A percentile compares a stretch with the other conserved stretches of the same genome.
phyloP scores from a whole-genome alignment of 1,140 invertebrate genomes.

The Diprion similis region DNA sequence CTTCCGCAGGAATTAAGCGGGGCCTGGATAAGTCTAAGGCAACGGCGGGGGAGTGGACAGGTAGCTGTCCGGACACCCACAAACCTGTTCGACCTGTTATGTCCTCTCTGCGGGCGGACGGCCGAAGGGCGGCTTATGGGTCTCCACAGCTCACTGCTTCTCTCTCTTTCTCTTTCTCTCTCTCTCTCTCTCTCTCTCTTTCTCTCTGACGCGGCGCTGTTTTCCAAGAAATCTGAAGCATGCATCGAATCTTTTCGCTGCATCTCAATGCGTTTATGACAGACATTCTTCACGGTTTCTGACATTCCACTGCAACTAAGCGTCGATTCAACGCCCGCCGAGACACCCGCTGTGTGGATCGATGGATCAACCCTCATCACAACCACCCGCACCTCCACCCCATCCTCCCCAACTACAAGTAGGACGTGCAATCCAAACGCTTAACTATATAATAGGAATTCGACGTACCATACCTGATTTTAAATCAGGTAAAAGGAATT shows the following conservation, averaged over 20 bases:
- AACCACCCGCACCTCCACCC: no score
- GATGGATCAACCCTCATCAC: not conserved
- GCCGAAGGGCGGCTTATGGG: constrained; percentile 36
- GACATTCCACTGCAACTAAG: not conserved
- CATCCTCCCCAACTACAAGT: not conserved
- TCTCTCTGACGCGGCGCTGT: not conserved
- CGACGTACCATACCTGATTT: no score
- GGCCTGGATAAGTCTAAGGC: constrained; percentile 17
- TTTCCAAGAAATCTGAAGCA: constrained; percentile 6
- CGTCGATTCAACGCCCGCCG: not conserved
- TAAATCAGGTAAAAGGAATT: no score
- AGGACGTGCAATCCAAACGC: not conserved
- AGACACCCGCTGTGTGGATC: not conserved
- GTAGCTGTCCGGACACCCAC: constrained; percentile 56
- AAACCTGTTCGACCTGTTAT: constrained; percentile 61
- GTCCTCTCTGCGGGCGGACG: constrained; percentile 33
- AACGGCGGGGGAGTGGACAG: constrained; percentile 46
- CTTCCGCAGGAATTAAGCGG: constrained; percentile 42
- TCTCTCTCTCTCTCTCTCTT: not conserved
- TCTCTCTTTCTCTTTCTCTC: not conserved
- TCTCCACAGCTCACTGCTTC: constrained; percentile 13
- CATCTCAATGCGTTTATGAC: not conserved
- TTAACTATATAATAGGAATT: no score
- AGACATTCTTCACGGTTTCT: constrained; percentile 2
- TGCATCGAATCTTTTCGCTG: not conserved